Conservation (phyloP, 2,113 vertebrate species). For the Fulmarus glacialis region DNA sequence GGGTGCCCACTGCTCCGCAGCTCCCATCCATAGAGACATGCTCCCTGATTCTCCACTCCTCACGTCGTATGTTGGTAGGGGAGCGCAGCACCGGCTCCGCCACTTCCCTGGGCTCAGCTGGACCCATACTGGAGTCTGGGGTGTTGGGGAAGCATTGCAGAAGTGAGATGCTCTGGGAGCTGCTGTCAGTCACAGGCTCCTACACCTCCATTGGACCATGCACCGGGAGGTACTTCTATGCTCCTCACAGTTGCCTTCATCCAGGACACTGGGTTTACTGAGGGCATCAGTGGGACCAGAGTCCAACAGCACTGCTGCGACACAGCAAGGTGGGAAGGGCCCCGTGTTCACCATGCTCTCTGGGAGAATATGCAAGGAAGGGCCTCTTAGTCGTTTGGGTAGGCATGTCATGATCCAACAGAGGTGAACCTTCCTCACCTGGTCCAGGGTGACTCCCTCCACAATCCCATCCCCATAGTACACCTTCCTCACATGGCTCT, state of each 20-base stretch:
- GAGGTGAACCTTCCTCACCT: neutral
- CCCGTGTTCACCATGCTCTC: fast-evolving
- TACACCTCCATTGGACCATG: neutral
- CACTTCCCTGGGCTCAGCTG: neutral
- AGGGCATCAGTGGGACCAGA: neutral
- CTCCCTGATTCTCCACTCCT: neutral
- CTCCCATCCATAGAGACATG: neutral
- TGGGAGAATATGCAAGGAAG: neutral
- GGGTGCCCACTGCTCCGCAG: neutral
- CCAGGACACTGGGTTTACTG: neutral
- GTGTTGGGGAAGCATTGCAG: neutral
- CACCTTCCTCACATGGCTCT: neutral
- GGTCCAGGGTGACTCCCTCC: neutral
- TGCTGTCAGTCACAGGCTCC: neutral
- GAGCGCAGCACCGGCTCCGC: fast-evolving
- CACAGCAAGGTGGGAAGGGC: neutral
- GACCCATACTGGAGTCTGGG: neutral
- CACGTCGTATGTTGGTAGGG: neutral
- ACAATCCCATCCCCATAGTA: neutral
- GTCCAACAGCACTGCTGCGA: neutral
- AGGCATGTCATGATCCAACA: neutral
- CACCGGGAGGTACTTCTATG: neutral
- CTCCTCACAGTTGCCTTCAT: neutral
- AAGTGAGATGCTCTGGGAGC: neutral
- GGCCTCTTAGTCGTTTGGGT: neutral